Percentiles rank a stretch among this genome's conserved stretches.
phyloP scores from a whole-genome alignment of 2,113 vertebrate genomes.

The Hippocampus guttulatus region DNA sequence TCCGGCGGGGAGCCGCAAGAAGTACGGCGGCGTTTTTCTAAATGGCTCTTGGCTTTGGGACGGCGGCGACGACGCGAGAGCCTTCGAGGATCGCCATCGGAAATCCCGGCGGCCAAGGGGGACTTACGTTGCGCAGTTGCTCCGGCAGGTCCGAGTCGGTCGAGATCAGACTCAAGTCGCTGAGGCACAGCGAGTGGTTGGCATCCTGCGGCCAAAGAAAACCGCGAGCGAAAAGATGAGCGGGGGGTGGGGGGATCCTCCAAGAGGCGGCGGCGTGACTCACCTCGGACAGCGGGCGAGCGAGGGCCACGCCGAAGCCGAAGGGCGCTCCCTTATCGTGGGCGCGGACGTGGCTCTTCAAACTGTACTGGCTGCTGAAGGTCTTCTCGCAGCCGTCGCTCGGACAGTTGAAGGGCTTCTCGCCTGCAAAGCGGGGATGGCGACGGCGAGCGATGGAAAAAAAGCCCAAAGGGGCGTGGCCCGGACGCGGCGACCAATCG shows the following conservation, averaged over 20 bases:
- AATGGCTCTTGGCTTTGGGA: no score
- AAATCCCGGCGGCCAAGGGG: no score
- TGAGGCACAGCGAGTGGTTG: conserved; percentile 94
- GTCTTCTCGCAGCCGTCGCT: conserved; percentile 95
- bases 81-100: no score
- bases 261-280: conserved; percentile 31
- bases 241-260: neutral
- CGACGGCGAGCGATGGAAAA: no score
- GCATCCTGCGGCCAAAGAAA: conserved; percentile 78
- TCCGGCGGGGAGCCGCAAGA: no score
- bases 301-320: conserved; percentile 73
- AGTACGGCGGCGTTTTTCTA: no score
- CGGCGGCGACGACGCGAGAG: no score
- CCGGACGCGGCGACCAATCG: no score
- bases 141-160: conserved; percentile 91
- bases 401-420: conserved; percentile 95
- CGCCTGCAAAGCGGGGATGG: conserved; percentile 58
- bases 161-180: conserved; percentile 92
- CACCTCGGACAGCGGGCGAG: conserved; percentile 84
- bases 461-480: no score
- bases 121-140: conserved; percentile 84
- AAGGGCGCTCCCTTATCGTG: conserved; percentile 87
- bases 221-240: conserved; percentile 18
- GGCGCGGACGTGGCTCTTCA: conserved; percentile 96
- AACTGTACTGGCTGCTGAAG: conserved; percentile 94